Conservation (phyloP, 2,797 vertebrate species). For the Spondyliosoma cantharus region DNA sequence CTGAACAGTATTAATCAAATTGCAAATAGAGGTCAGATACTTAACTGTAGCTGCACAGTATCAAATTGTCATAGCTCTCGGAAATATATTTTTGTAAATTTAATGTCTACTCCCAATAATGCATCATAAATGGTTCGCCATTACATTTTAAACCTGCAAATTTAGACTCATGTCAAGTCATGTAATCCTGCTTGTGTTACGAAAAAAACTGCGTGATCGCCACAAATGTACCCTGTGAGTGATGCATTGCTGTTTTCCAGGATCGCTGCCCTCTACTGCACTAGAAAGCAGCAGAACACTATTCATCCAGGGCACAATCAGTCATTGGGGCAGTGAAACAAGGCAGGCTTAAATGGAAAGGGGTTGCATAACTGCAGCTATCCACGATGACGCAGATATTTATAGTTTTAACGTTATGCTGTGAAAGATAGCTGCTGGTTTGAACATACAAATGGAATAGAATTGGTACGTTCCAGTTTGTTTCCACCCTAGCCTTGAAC, state of each 20-base stretch:
- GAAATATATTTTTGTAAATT: constrained; percentile 1
- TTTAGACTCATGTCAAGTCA: neutral
- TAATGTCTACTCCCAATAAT: neutral
- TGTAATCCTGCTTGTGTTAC: neutral
- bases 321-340: constrained; percentile 31
- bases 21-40: constrained; percentile 46
- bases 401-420: neutral
- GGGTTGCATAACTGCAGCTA: constrained; percentile 48
- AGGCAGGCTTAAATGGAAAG: constrained; percentile 45
- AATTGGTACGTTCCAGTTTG: constrained; percentile 3
- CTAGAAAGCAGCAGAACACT: constrained; percentile 10
- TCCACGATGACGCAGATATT: neutral
- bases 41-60: constrained; percentile 23
- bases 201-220: neutral
- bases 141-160: neutral
- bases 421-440: neutral
- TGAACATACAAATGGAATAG: neutral
- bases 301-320: constrained; percentile 28
- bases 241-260: constrained; percentile 25
- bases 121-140: neutral
- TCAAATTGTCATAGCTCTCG: constrained; percentile 4
- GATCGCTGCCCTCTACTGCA: constrained; percentile 17
- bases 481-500: neutral
- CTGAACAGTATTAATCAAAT: constrained; percentile 45
- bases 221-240: neutral